These are phyloP conservation scores for Rhinoraja longicauda DNA, from an alignment of 2,797 vertebrate species.

Conservation along the genomic window DNA sequence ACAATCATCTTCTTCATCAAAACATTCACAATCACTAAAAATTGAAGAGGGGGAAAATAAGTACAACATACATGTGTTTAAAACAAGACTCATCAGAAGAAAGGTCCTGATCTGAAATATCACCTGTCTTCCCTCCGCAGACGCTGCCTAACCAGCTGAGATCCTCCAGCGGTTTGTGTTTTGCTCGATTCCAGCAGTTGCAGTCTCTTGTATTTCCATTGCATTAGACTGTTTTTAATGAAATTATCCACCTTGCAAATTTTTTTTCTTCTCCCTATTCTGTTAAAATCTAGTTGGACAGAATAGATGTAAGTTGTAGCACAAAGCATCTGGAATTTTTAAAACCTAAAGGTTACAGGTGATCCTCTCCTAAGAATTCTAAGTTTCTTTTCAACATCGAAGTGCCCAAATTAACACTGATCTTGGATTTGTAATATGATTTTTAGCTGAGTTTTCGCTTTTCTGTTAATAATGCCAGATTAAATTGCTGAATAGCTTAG, in stretches of 20 bases:
- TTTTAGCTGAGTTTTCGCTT: constrained; percentile 46
- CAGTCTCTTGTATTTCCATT: not conserved
- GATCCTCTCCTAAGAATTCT: not conserved
- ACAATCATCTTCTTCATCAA: too few species aligned
- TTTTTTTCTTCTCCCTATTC: not conserved
- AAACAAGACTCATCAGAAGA: too few species aligned
- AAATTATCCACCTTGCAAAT: not conserved
- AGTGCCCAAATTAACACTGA: not conserved
- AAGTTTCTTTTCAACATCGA: not conserved
- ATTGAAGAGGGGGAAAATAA: too few species aligned
- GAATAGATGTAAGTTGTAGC: not conserved
- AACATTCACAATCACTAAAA: too few species aligned
- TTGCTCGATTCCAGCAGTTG: too few species aligned
- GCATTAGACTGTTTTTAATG: not conserved
- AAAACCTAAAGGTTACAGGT: not conserved
- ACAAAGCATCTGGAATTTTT: not conserved
- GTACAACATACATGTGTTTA: too few species aligned
- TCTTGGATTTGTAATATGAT: constrained; percentile 34
- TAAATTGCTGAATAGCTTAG: not conserved
- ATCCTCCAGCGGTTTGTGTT: too few species aligned
- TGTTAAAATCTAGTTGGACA: not conserved
- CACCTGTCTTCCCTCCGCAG: too few species aligned
- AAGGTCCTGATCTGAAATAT: too few species aligned
- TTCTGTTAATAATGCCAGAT: constrained; percentile 39
- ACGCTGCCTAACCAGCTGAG: too few species aligned